Conservation (phyloP, 2,113 vertebrate species). For the Chaenogobius annularis region DNA sequence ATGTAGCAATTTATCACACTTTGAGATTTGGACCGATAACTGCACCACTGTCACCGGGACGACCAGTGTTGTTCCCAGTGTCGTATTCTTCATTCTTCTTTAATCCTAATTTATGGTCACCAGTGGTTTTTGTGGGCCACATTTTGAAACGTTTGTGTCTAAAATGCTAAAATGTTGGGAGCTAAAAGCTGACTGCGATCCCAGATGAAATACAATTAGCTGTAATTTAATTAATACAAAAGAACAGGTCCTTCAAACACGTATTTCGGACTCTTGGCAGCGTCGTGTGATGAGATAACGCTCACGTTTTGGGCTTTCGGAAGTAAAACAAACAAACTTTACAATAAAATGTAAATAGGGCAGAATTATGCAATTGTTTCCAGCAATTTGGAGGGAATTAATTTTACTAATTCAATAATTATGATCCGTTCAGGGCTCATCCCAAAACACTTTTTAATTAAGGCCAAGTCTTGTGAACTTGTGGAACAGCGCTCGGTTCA, state of each 20-base stretch:
- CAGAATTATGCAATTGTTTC: background rate
- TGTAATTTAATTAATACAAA: background rate
- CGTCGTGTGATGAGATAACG: background rate
- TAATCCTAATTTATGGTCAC: too few species aligned
- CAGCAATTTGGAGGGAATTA: background rate
- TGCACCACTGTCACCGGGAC: too few species aligned
- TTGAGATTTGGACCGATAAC: too few species aligned
- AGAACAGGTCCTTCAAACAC: background rate
- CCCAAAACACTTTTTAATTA: conserved; percentile 13
- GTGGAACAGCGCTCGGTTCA: conserved; percentile 23
- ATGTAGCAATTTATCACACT: too few species aligned
- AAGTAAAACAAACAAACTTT: background rate
- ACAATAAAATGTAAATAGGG: background rate
- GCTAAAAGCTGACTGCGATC: too few species aligned
- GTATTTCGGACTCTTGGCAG: background rate
- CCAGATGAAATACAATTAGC: background rate
- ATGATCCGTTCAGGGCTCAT: conserved; percentile 6
- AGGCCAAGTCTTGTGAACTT: conserved; percentile 12
- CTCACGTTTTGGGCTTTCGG: background rate
- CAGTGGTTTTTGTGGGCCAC: background rate
- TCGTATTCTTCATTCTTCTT: too few species aligned
- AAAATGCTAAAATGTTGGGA: background rate
- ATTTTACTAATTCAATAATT: conserved; percentile 6
- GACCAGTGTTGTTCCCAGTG: too few species aligned
- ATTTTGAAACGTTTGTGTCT: background rate